Base-by-base conservation (phyloP, 2,113 vertebrate species). In the Ibidorhyncha struthersii region DNA sequence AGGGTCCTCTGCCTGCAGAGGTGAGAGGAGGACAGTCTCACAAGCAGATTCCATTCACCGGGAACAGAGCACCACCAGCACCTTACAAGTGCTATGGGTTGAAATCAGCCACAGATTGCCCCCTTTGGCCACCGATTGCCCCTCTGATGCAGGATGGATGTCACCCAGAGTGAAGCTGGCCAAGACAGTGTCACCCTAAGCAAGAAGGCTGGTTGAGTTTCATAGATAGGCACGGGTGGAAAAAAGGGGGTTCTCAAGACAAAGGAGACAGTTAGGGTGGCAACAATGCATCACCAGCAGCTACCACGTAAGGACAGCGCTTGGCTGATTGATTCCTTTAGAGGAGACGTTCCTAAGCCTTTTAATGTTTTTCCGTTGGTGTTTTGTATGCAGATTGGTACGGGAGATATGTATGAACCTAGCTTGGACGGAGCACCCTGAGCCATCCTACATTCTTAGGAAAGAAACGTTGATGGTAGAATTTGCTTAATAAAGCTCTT, bases 231-330 rank as follows among this genome's bases (percentile, higher is more conserved):
- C 45, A 82, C 2, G 5, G 45, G 62, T 82, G 83, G 86, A 87
- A 97, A 97, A 91, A 93, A 77, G 7, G 21, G 26, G 7, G 5
- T 58, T 93, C 70, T 87, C 36, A 19, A 78, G 43, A 56, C 9
- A 74, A 59, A 89, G 53, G 8, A 53, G 66, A 41, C 34, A 27
- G 59, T 12, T 94, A 38, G 58, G 26, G 29, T 50, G 83, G 86
- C 86, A 96, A 94, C 6, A 14, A 53, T 93, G 89, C 78, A 93
- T 97, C 94, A 96, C 66, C 77, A n/a, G 56, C 77, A 92, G 65
- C 73, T 55, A 45, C 65, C 32, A 12, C 2, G 1, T 16, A 89
- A 65, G 79, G 77, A 56, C 43, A 79, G 58, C 0, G 1, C 38
- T 78, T 21, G 80, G 86, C 69, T 93, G 93, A 69, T 15, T 74